Base-by-base conservation (phyloP, 37 sponge, comb jelly and placozoan genomes). In the Amphimedon queenslandica region DNA sequence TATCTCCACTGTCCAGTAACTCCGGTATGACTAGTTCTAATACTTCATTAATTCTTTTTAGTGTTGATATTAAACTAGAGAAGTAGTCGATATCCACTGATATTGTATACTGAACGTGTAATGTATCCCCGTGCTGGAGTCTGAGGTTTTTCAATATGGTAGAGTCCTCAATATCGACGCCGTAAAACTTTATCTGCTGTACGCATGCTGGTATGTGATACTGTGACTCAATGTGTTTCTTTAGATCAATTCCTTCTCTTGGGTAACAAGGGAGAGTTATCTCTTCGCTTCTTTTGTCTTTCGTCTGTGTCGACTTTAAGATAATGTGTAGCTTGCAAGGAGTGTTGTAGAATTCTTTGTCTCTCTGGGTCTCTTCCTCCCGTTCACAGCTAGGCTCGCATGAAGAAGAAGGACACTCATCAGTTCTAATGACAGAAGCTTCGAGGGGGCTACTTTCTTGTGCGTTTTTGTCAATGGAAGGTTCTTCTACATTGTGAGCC, bases 171-270 rank as follows among this genome's bases (percentile, higher is more conserved):
- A 78, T 53, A 31, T 28, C 8, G 0, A 29, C 16, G 23, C 57
- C n/a, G 0, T 53, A 41, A 37, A 68, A 78, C 36, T 6, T 37
- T 34, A 78, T 18, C 20, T 13, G 33, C 32, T 78, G 78, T 21
- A 53, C 64, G 13, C 69, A 78, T n/a, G 18, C 40, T 11, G 78
- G 78, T 35, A 78, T 47, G 27, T 33, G 34, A 8, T 64, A 69
- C 27, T 78, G 40, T 51, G 34, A n/a, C 70, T 78, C 40, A n/a
- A 78, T 57, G 18, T 33, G 23, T 31, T 69, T 33, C 20, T 69
- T 67, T 1, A 76, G 25, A n/a, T 65, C 77, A 2, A 66, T 18
- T 47, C 53, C 53, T 47, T 8, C 13, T 13, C 13, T 47, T 8
- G 53, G 53, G 13, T 47, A 47, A 18, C 13, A 18, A 47, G 53